Evolutionary conservation across 2,797 vertebrate genomes (phyloP), one percentile per base, ranked within the genome.

Genomic region (Miichthys miiuy): DNA sequence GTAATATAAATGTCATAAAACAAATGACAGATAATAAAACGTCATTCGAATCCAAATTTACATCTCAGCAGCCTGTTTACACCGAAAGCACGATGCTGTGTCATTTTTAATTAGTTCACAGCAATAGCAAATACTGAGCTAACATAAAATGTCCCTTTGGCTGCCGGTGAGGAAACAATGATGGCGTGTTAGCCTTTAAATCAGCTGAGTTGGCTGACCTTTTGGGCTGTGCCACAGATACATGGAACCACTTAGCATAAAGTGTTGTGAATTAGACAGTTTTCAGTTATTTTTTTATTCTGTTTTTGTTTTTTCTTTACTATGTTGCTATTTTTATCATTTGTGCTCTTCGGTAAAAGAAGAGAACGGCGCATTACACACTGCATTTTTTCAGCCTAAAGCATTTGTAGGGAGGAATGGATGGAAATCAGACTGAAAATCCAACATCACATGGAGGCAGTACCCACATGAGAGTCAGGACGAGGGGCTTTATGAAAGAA

Each of bases 151-250:
- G 47, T 58, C 77, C 62, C 60, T 85, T 77, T 82, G 81, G 80
- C 67, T 75, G 68, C 57, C 64, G 69, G 57, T 30, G 54, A 85
- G 75, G 62, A 86, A 87, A 82, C 79, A 73, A 34, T 87, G 67
- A 80, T 72, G 76, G 27, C 9, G 25, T 42, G 82, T 72, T 85
- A 90, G 80, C 81, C 84, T 93, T 91, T 87, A 87, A 88, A 87
- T 87, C 79, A 87, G 85, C 86, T 88, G 86, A 89, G 78, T 57
- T 83, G 84, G 84, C 87, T 91, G 89, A 89, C 88, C 85, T 92
- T 91, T 90, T 5, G 50, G 41, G 60, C 69, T 76, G 70, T 69
- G 78, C 81, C 84, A 72, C 84, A 85, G 56, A 84, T 82, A 77
- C 80, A 77, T 42, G 61, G 41, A 80, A 69, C 63, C 67, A 76